Base-by-base conservation (phyloP, 2,888 invertebrate genomes). In the Trichacis sp. region DNA sequence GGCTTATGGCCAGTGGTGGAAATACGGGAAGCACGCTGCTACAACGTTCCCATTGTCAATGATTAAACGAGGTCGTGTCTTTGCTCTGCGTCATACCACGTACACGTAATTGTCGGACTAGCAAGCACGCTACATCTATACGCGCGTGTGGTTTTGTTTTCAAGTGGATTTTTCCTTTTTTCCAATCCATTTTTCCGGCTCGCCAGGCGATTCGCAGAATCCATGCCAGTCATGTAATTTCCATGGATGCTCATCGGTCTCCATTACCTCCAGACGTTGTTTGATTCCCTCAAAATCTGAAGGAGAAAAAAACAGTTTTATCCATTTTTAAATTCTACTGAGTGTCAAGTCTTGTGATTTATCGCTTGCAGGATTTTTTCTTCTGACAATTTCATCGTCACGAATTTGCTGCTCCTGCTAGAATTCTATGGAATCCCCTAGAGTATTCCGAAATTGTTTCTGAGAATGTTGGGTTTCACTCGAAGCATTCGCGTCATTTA, bases 41-140 rank as follows among this genome's bases (percentile, higher is more conserved):
- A 59, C 62, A 64, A 50, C 50, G 53, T 57, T 63, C 56, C 54
- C 55, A 69, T 69, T 66, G 69, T 70, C 66, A 66, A 64, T 66
- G 69, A 68, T 68, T 66, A 47, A 66, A 67, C 58, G 68, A 72
- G 70, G 69, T 72, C 70, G 64, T 57, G 43, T 64, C 64, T 65
- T 60, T 52, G 61, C 43, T 59, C 57, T 20, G 19, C 64, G 52
- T 64, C 64, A 64, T 54, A 54, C 54, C 48, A 53, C 60, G 49
- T 55, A 52, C 58, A 17, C 50, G 51, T 58, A 59, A 64, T 59
- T 59, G 51, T 55, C 50, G 48, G 49, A 50, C 50, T 58, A 4
- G 56, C 50, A 36, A 46, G 42, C 52, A 53, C 57, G 57, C 45
- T 54, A 50, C 8, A 24, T 24, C 4, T 24, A 46, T 30, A 48